phyloP scores from a whole-genome alignment of 2,888 invertebrate genomes.

The Phania funesta region DNA sequence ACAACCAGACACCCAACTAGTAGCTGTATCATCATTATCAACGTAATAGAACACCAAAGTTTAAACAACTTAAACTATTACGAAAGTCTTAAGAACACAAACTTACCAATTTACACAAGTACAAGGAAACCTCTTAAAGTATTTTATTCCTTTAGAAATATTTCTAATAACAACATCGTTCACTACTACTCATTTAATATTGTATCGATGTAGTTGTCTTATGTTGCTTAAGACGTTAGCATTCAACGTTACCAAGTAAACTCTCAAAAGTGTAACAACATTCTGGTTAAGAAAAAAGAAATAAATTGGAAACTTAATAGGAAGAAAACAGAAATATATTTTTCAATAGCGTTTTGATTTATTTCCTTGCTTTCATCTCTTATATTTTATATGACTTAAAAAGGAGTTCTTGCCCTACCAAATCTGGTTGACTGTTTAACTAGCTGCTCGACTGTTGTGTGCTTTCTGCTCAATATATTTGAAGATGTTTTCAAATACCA shows the following conservation, averaged over 20 bases:
- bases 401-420: neutral
- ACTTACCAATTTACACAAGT: conserved; percentile 44
- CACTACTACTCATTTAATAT: neutral
- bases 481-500: conserved; percentile 30
- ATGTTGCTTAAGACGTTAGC: conserved; percentile 37
- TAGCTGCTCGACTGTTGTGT: conserved; percentile 31
- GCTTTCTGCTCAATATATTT: conserved; percentile 40
- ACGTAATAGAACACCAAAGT: conserved; percentile 48
- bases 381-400: neutral
- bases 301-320: neutral
- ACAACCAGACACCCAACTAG: neutral
- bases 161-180: conserved; percentile 29
- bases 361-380: neutral
- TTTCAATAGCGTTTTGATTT: conserved; percentile 27
- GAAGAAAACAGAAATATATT: conserved; percentile 8
- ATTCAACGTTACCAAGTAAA: conserved; percentile 42
- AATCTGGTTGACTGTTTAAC: conserved; percentile 44
- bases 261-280: conserved; percentile 29
- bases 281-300: conserved; percentile 8
- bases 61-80: conserved; percentile 64
- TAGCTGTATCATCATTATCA: conserved; percentile 18
- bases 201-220: neutral
- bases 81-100: conserved; percentile 52
- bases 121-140: conserved; percentile 53
- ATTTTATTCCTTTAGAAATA: conserved; percentile 49